A percentile compares a stretch with the other conserved stretches of the same genome.
These are phyloP conservation scores for Podocnemis expansa DNA, from an alignment of 2,113 vertebrate species.

Conservation along the genomic window DNA sequence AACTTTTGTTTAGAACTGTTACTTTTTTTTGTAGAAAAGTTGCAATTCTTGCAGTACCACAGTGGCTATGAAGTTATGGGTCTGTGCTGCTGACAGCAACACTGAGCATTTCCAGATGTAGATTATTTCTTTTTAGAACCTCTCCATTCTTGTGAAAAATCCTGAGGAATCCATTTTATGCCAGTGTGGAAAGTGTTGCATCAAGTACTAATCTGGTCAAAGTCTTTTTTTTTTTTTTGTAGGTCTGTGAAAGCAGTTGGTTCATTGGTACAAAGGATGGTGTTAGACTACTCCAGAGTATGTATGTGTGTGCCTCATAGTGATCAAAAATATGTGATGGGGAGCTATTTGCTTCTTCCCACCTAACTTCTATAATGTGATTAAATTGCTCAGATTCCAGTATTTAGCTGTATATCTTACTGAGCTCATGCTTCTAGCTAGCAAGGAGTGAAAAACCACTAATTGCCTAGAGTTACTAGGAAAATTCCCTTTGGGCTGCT, in stretches of 20 bases:
- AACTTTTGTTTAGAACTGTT: too few species aligned
- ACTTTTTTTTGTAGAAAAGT: background rate
- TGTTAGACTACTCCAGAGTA: background rate
- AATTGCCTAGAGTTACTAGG: background rate
- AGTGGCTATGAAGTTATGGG: slow-evolving; percentile 34
- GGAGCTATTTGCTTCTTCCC: background rate
- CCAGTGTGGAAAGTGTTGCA: background rate
- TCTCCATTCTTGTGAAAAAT: slow-evolving; percentile 45
- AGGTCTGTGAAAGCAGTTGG: background rate
- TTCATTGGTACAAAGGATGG: background rate
- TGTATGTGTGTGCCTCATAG: background rate
- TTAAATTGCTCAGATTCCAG: background rate
- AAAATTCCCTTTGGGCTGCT: background rate
- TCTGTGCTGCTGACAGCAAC: background rate
- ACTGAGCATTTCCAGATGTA: slow-evolving; percentile 52
- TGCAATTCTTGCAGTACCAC: slow-evolving; percentile 21
- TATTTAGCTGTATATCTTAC: background rate
- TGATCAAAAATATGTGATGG: background rate
- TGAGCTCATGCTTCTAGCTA: background rate
- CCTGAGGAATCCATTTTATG: background rate
- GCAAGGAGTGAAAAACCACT: background rate
- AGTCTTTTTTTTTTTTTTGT: slow-evolving; percentile 25
- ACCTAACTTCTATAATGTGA: background rate
- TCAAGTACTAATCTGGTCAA: slow-evolving; percentile 12
- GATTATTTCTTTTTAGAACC: slow-evolving; percentile 46